These are phyloP conservation scores for Himantopus leucocephalus DNA, from an alignment of 2,113 vertebrate genomes.

Conservation along the genomic window DNA sequence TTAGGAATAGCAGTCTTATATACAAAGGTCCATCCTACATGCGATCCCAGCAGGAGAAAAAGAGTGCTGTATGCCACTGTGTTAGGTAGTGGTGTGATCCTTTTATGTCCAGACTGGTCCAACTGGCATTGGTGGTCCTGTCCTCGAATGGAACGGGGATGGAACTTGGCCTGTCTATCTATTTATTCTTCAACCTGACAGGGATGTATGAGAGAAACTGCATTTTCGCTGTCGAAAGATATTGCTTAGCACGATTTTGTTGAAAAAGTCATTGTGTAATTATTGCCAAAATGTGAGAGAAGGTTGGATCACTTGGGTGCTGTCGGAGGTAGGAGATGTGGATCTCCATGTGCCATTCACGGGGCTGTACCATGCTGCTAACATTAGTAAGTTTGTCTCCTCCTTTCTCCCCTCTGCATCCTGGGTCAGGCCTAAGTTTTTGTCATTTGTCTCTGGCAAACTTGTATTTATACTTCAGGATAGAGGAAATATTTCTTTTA, in stretches of 20 bases:
- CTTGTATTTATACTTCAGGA: not conserved
- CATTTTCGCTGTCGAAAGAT: not conserved
- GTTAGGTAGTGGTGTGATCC: not conserved
- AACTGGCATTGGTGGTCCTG: not conserved
- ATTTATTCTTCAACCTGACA: not conserved
- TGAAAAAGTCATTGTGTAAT: not conserved
- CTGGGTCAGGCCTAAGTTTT: not conserved
- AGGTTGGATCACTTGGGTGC: not conserved
- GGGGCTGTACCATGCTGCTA: not conserved
- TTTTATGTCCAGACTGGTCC: not conserved
- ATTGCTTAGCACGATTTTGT: not conserved
- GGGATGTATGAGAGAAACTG: not conserved
- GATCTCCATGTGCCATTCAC: rapidly evolving
- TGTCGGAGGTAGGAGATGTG: not conserved
- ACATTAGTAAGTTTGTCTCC: not conserved
- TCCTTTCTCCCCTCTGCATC: not conserved
- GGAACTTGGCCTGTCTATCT: not conserved
- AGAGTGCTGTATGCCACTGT: not conserved
- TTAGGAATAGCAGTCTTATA: not conserved
- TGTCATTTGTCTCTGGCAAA: not conserved
- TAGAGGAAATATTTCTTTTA: not conserved
- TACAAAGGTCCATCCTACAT: not conserved
- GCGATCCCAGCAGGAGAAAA: not conserved
- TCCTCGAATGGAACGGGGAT: not conserved
- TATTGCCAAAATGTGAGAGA: not conserved